Base-by-base conservation (phyloP, 2,888 invertebrate genomes). In the Cataglyphis cursor region DNA sequence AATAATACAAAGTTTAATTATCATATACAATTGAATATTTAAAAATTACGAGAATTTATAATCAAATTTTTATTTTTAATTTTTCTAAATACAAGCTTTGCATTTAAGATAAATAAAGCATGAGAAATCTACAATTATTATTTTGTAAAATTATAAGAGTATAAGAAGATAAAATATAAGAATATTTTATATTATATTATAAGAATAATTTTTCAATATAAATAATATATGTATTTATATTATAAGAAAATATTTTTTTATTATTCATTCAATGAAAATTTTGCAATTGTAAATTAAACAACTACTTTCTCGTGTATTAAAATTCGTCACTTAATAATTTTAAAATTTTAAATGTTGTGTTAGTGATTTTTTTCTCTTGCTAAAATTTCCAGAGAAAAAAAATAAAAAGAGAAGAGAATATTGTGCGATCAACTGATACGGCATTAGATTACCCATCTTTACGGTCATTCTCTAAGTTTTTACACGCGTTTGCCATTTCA, bases 391-490 rank as follows among this genome's bases (percentile, higher is more conserved):
- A 28, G 44, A 59, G 35, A 70, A 15, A 59, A 21, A 21, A 31
- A 68, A 59, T 35, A 31, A 31, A 31, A 31, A 6, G 31, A 31
- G 31, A 31, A 31, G 31, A 35, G 35, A 6, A 35, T 35, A 59
- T 57, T 48, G 5, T 8, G 18, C 44, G 21, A 57, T 18, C 59
- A 57, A 70, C 8, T 44, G 24, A 70, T 59, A 88, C 86, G 90
- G 90, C 87, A 91, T 87, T 84, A 75, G 88, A 90, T 90, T 89
- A 90, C 78, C 81, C 85, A 78, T 72, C 57, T 75, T 83, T 24
- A 61, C 62, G 61, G 28, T 59, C 72, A 51, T 28, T 73, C 86
- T 83, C 81, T 54, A 62, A 78, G 59, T 86, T 88, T 90, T 90
- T 85, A 83, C 86, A 70, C 82, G 82, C 81, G 18, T 51, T 87